Evolutionary conservation across 2,888 invertebrate genomes (phyloP).

Genomic region (Theodoxus fluviatilis): DNA sequence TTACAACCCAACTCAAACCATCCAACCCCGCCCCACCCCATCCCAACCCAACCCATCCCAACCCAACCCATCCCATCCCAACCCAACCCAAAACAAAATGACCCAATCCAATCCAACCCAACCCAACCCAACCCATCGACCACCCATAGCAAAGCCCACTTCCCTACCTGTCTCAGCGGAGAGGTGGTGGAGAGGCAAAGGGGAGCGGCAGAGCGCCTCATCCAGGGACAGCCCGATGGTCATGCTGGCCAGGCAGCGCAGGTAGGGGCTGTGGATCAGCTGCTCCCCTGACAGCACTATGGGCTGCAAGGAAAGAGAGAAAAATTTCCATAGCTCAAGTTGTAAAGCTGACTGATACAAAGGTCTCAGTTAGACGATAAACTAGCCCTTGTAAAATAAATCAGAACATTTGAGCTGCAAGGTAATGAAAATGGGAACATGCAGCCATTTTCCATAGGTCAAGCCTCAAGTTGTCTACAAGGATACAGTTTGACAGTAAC

Average conservation of each 20-base stretch:
- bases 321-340: neutral
- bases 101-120: too few species aligned
- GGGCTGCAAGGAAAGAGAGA: conserved; percentile 39
- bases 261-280: conserved; percentile 71
- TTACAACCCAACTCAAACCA: too few species aligned
- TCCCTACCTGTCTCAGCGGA: conserved; percentile 30
- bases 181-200: conserved; percentile 67
- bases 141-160: too few species aligned
- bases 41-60: too few species aligned
- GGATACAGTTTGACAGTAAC: too few species aligned
- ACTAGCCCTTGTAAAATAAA: neutral
- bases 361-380: neutral
- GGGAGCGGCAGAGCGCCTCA: conserved; percentile 68
- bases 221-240: conserved; percentile 70
- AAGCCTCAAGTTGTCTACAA: too few species aligned
- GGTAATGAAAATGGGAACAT: neutral
- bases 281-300: conserved; percentile 71
- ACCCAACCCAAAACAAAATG: too few species aligned
- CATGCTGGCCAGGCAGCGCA: conserved; percentile 71
- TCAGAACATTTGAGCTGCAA: neutral
- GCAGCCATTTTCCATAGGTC: too few species aligned
- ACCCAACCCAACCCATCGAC: too few species aligned
- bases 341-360: neutral
- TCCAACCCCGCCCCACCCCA: too few species aligned
- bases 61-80: too few species aligned